Conservation (phyloP, 2,113 vertebrate species). For the Chaetorhynchus papuensis region DNA sequence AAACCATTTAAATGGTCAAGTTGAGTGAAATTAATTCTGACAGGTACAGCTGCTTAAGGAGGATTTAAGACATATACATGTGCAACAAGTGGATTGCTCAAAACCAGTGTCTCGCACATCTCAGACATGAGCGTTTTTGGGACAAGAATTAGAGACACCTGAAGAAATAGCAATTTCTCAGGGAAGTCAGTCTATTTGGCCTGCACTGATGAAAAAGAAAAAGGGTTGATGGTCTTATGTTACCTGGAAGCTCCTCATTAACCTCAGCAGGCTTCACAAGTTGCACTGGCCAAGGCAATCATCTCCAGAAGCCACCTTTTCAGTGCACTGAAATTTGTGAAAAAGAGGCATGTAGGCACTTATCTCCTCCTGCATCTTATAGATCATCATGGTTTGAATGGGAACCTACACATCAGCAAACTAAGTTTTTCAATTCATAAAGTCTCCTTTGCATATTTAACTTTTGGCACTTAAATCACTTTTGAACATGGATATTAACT, state of each 20-base stretch:
- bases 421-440: not conserved
- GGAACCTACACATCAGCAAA: not conserved
- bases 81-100: not conserved
- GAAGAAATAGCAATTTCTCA: not conserved
- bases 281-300: not conserved
- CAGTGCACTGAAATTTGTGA: not conserved
- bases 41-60: not conserved
- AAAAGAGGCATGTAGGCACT: not conserved
- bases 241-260: not conserved
- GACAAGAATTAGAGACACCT: not conserved
- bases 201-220: not conserved
- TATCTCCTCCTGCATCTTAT: not conserved
- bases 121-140: not conserved
- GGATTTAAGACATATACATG: not conserved
- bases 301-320: not conserved
- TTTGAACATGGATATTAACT: not conserved
- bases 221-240: not conserved
- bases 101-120: not conserved
- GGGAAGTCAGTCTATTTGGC: not conserved
- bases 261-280: not conserved
- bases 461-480: not conserved
- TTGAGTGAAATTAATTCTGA: not conserved
- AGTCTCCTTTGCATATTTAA: not conserved
- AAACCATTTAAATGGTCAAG: not conserved
- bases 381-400: not conserved